Evolutionary conservation across 2,113 vertebrate species (phyloP).

Genomic region (Muscicapa adusta): DNA sequence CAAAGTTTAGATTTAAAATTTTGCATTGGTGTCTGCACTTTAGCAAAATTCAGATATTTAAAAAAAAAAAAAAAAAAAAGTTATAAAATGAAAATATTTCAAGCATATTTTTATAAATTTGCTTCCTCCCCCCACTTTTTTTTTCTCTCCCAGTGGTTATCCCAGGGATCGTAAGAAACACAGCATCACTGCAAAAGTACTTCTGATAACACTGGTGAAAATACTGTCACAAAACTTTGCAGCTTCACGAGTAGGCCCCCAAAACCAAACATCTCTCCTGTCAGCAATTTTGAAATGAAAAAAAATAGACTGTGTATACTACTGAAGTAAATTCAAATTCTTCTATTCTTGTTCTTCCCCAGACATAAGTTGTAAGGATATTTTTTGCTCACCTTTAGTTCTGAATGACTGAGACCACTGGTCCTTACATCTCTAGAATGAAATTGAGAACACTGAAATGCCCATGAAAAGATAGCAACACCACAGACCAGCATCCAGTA

Average conservation of each 20-base stretch:
- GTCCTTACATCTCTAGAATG: background rate
- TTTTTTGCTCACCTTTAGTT: background rate
- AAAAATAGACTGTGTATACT: background rate
- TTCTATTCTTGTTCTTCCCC: background rate
- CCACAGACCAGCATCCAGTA: accelerated
- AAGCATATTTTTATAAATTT: background rate
- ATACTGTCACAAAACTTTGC: background rate
- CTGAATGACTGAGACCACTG: background rate
- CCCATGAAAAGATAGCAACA: background rate
- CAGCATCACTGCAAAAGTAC: background rate
- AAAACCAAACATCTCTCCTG: background rate
- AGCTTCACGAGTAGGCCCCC: background rate
- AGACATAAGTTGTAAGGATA: background rate
- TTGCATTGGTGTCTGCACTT: background rate
- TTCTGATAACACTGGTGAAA: background rate
- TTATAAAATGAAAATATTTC: background rate
- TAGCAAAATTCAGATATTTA: background rate
- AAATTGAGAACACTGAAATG: background rate
- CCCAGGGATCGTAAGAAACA: background rate
- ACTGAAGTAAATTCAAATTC: background rate
- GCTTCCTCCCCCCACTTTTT: accelerated
- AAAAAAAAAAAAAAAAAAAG: background rate
- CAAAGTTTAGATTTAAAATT: background rate
- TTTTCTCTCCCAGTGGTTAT: background rate
- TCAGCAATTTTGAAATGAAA: background rate